Base-by-base conservation (phyloP, 37 sponge, comb jelly and placozoan species). In the Diacarnus erythraeanus region DNA sequence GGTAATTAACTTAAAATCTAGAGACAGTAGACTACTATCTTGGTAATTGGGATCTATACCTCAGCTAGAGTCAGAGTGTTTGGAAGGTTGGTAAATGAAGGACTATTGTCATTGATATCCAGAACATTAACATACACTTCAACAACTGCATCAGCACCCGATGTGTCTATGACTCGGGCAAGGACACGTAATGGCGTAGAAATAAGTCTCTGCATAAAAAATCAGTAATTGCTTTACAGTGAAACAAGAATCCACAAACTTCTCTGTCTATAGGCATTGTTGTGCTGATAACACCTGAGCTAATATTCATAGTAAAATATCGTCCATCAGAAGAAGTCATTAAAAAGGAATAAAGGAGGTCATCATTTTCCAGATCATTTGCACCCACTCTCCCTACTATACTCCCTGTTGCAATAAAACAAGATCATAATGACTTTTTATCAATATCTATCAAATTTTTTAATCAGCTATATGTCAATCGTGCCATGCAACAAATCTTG, bases 101-200 rank as follows among this genome's bases (percentile, higher is more conserved):
- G 88, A 2, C 37, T 1, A 27, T 87, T 70, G 57, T 87, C 88
- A 59, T 87, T 87, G 77, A 76, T 54, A 42, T 87, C 88, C 3
- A 1, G 1, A n/a, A 87, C 47, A n/a, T 40, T 5, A 35, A 87
- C 63, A 18, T 25, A 30, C 37, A 86, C 59, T 21, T 31, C 30
- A 0, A 80, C 27, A 36, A 38, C 0, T 22, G 4, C 22, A 4
- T 26, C 61, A 17, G 22, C 21, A 17, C 4, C 4, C 4, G 61
- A 60, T 5, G 61, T 6, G 61, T 60, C 61, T 25, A 17, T 20
- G 4, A 60, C 61, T n/a, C 4, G 4, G 23, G 61, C 61, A 4
- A 5, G 9, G 61, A 60, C 9, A 25, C 61, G 23, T 25, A 60
- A 60, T 25, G 27, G 3, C 4, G 4, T 4, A 60, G 4, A n/a